A percentile compares a stretch with the other conserved stretches of the same genome.
These are phyloP conservation scores for Circaetus cinerascens DNA, from an alignment of 2,113 vertebrate genomes.

Conservation along the genomic window DNA sequence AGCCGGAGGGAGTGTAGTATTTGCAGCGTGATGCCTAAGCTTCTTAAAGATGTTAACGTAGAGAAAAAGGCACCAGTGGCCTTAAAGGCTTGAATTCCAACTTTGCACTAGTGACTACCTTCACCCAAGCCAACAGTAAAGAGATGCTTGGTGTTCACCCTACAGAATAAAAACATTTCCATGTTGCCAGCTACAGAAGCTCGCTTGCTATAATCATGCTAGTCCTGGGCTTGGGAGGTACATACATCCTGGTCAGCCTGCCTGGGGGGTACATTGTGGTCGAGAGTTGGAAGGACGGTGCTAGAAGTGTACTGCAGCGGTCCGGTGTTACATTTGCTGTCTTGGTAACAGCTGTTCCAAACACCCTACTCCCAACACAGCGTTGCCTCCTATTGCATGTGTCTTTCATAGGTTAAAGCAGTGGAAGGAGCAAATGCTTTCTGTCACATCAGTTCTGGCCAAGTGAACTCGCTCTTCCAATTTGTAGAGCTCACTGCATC, in stretches of 20 bases:
- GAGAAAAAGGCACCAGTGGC: not conserved
- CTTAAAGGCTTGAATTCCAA: not conserved
- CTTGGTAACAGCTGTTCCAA: not conserved
- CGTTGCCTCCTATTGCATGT: accelerated
- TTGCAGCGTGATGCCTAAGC: not conserved
- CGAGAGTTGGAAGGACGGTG: not conserved
- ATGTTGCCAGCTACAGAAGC: not conserved
- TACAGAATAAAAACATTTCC: not conserved
- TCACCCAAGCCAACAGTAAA: too few relatives aligned
- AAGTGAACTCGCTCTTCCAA: not conserved
- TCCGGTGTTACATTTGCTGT: accelerated
- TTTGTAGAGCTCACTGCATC: not conserved
- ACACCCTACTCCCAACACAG: not conserved
- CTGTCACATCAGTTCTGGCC: not conserved
- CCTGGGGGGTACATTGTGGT: accelerated
- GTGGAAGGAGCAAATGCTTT: not conserved
- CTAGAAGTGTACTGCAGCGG: not conserved
- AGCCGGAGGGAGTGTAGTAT: not conserved
- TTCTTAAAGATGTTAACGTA: accelerated
- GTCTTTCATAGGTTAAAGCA: not conserved
- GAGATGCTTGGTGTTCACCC: not conserved
- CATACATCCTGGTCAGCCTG: accelerated
- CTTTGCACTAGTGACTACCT: not conserved
- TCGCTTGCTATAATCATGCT: not conserved
- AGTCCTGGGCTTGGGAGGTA: not conserved